Percentiles rank a stretch among this genome's conserved stretches.
Conservation (phyloP, 2,797 vertebrate genomes). For the Orestias chungarensis region DNA sequence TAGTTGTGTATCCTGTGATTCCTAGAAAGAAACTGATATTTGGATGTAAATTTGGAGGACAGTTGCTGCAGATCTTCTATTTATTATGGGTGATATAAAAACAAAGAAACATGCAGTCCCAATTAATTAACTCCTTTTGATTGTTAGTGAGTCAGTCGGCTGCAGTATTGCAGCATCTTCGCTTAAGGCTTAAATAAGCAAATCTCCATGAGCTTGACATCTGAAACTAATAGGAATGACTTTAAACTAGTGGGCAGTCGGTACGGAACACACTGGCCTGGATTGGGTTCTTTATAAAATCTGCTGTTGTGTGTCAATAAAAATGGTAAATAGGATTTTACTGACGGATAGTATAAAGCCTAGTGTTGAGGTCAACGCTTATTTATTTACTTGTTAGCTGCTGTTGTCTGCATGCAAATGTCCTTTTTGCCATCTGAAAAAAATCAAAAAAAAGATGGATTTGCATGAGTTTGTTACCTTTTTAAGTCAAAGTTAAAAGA, state of each 20-base stretch:
- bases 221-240: neutral
- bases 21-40: neutral
- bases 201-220: neutral
- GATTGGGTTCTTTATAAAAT: neutral
- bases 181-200: neutral
- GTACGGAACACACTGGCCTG: neutral
- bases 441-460: neutral
- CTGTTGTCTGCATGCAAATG: neutral
- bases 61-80: conserved; percentile 2
- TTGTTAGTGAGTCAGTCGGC: conserved; percentile 16
- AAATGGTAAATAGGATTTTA: too few relatives aligned
- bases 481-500: neutral
- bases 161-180: conserved; percentile 8
- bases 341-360: neutral
- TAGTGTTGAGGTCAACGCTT: neutral
- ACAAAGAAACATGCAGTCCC: conserved; percentile 6
- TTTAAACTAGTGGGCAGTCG: neutral
- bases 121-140: conserved; percentile 21
- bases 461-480: neutral
- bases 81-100: conserved; percentile 5
- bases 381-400: neutral
- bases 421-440: neutral
- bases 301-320: neutral
- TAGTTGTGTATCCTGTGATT: neutral
- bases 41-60: conserved; percentile 1